Evolutionary conservation across 2,113 vertebrate species (phyloP).

Genomic region (Nesogale talazaci): DNA sequence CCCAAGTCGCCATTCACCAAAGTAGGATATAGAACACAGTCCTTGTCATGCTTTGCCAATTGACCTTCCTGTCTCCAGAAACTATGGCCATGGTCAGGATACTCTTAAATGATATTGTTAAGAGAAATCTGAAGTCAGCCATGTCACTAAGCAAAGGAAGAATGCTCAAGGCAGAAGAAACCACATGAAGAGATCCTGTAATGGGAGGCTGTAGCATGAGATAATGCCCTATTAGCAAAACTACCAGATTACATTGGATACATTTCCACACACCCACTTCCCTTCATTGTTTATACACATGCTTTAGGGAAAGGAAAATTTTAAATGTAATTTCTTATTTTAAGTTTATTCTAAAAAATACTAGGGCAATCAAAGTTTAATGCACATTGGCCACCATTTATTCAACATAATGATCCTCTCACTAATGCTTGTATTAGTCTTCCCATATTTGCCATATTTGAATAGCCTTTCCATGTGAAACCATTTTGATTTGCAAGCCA

Average conservation of each 20-base stretch:
- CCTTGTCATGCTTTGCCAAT: too few relatives aligned
- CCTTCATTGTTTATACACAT: not conserved
- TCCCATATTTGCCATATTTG: slow-evolving; percentile 14
- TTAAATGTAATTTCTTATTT: not conserved
- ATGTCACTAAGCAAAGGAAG: not conserved
- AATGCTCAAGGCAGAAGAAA: slow-evolving; percentile 11
- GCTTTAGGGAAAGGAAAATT: not conserved
- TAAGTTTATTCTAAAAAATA: slow-evolving; percentile 45
- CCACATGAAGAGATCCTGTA: not conserved
- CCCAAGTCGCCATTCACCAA: too few relatives aligned
- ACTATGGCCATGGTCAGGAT: not conserved
- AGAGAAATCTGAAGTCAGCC: not conserved
- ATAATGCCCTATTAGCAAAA: not conserved
- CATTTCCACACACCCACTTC: not conserved
- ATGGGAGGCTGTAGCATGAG: not conserved
- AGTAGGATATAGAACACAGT: too few relatives aligned
- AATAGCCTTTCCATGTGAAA: slow-evolving; percentile 24
- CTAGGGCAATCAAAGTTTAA: not conserved
- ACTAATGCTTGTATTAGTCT: not conserved
- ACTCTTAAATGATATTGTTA: not conserved
- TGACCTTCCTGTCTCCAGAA: too few relatives aligned
- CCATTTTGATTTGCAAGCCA: slow-evolving; percentile 55
- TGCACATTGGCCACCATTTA: not conserved
- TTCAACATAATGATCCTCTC: not conserved
- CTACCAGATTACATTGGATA: not conserved